Conservation (phyloP, 1,140 invertebrate genomes). For the Lepidurus couesii region DNA sequence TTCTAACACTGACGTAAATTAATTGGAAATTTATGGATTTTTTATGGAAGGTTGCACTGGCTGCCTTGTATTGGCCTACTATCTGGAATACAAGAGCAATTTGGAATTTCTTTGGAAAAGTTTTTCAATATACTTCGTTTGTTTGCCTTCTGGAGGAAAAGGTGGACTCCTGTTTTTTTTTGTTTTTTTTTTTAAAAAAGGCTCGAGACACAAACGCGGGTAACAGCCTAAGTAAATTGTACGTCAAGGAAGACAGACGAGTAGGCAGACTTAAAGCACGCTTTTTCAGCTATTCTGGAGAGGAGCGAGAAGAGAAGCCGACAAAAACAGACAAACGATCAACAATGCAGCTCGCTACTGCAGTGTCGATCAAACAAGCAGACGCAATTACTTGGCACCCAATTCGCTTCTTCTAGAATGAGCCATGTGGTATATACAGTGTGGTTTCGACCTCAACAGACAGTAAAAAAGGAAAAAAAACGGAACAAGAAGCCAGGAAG, state of each 20-base stretch:
- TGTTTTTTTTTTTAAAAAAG: background rate
- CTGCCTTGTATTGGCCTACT: background rate
- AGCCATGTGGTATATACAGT: background rate
- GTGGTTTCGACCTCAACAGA: background rate
- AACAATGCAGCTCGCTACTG: slow-evolving; percentile 21
- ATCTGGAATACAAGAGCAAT: background rate
- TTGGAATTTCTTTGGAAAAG: background rate
- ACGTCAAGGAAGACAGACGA: slow-evolving; percentile 18
- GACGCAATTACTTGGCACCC: slow-evolving; percentile 20
- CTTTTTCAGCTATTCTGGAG: background rate
- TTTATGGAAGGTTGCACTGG: background rate
- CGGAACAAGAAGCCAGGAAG: background rate
- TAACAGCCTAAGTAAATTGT: background rate
- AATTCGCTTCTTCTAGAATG: background rate
- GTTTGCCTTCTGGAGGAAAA: background rate
- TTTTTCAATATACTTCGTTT: background rate
- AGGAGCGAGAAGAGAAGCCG: slow-evolving; percentile 13
- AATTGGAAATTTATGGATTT: background rate
- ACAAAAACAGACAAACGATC: slow-evolving; percentile 9
- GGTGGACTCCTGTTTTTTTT: background rate
- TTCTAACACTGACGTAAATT: no score
- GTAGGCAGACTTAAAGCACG: background rate
- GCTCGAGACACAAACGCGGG: background rate
- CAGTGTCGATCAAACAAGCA: slow-evolving; percentile 18
- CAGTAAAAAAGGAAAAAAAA: background rate